Conservation (phyloP, 2,888 invertebrate genomes). For the Graphium colonna region DNA sequence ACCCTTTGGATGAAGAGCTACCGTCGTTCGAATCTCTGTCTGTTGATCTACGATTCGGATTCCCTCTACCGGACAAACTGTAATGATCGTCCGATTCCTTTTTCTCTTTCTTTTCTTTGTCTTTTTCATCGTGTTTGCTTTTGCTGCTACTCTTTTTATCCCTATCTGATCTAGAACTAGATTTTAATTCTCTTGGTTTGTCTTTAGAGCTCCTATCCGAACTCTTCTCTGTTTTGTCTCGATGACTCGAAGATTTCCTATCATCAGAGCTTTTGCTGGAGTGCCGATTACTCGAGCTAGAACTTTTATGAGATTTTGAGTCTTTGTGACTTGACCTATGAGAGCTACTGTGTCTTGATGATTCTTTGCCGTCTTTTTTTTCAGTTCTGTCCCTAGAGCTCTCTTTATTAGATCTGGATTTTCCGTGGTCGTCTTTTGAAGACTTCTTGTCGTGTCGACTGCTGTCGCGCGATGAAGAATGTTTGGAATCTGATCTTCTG, state of each 20-base stretch:
- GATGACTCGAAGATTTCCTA: constrained; percentile 54
- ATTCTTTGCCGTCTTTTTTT: constrained; percentile 61
- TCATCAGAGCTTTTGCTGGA: constrained; percentile 62
- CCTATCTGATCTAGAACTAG: constrained; percentile 65
- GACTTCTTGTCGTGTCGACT: constrained; percentile 60
- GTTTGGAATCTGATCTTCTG: constrained; percentile 60
- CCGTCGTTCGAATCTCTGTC: constrained; percentile 91
- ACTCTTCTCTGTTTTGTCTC: constrained; percentile 56
- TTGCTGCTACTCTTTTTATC: constrained; percentile 61
- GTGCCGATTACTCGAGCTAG: constrained; percentile 38
- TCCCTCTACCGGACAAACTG: constrained; percentile 82
- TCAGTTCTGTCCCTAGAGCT: constrained; percentile 55
- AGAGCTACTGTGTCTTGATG: constrained; percentile 62
- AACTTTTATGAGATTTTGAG: constrained; percentile 54
- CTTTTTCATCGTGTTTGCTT: constrained; percentile 67
- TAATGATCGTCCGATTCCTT: constrained; percentile 86
- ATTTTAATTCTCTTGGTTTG: constrained; percentile 54
- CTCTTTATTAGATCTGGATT: constrained; percentile 60
- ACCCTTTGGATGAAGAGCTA: constrained; percentile 73
- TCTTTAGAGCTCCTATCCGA: constrained; percentile 54
- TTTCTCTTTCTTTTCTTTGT: constrained; percentile 67
- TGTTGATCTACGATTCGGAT: constrained; percentile 84
- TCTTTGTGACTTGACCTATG: constrained; percentile 61
- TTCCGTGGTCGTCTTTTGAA: constrained; percentile 57
- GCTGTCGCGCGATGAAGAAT: constrained; percentile 59